Evolutionary conservation across 1,140 invertebrate species (phyloP).

Genomic region (Pseudomyrmex sp.): DNA sequence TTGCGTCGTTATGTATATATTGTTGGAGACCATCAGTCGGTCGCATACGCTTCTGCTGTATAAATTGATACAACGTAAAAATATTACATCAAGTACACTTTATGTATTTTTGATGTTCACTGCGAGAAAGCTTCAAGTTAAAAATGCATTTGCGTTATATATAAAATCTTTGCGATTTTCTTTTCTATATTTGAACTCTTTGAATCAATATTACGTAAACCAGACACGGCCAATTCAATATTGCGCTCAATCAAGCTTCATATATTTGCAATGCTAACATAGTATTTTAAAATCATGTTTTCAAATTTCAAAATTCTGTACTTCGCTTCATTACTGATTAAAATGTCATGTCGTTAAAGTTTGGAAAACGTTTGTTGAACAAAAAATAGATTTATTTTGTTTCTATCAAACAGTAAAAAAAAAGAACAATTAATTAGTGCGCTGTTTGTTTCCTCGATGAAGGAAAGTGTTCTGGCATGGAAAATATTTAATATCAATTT

Average conservation of each 20-base stretch:
- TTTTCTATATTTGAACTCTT: slow-evolving; percentile 1
- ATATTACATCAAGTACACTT: slow-evolving; percentile 36
- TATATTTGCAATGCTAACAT: slow-evolving; percentile 15
- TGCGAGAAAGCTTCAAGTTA: slow-evolving; percentile 7
- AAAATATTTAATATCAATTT: too few relatives aligned
- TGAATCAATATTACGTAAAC: slow-evolving; percentile 35
- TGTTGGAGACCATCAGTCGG: slow-evolving; percentile 6
- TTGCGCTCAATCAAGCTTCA: slow-evolving; percentile 21
- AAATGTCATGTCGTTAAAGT: too few relatives aligned
- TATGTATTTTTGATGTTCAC: slow-evolving; percentile 20
- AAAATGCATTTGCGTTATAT: slow-evolving; percentile 20
- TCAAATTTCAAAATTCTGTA: not conserved
- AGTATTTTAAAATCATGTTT: not conserved
- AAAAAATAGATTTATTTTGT: too few relatives aligned
- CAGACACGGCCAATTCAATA: not conserved
- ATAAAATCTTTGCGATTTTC: not conserved
- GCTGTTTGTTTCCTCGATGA: too few relatives aligned
- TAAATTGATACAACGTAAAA: slow-evolving; percentile 43
- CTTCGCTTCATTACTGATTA: not conserved
- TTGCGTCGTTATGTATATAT: not conserved
- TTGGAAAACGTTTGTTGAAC: too few relatives aligned
- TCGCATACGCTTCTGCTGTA: slow-evolving; percentile 7
- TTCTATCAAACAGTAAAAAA: too few relatives aligned
- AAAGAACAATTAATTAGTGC: too few relatives aligned
- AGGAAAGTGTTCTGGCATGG: too few relatives aligned